Percentiles rank a stretch among this genome's conserved stretches.
Evolutionary conservation across 2,888 invertebrate genomes (phyloP).

Genomic region (Rhopalosiphum nymphaeae): DNA sequence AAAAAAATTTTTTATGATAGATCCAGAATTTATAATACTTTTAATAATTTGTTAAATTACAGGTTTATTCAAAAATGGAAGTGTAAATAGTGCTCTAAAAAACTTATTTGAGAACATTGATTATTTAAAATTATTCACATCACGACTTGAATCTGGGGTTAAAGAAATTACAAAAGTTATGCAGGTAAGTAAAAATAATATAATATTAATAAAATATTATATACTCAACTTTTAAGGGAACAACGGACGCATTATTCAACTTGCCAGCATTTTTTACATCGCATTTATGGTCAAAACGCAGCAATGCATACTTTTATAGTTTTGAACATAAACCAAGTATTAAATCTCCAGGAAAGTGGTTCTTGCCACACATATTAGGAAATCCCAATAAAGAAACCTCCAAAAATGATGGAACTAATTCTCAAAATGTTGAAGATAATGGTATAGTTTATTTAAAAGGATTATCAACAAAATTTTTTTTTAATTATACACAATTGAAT

Average conservation of each 20-base stretch:
- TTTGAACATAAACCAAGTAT: slow-evolving; percentile 80
- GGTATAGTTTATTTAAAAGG: slow-evolving; percentile 9
- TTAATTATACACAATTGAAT: background rate
- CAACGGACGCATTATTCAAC: slow-evolving; percentile 80
- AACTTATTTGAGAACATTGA: slow-evolving; percentile 67
- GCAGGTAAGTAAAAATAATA: slow-evolving; percentile 71
- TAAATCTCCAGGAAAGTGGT: slow-evolving; percentile 72
- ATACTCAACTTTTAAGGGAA: slow-evolving; percentile 70
- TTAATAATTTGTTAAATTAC: slow-evolving; percentile 3
- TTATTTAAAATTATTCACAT: slow-evolving; percentile 67
- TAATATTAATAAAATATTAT: slow-evolving; percentile 28
- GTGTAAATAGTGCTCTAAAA: slow-evolving; percentile 66
- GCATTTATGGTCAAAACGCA: slow-evolving; percentile 75
- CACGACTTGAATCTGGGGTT: slow-evolving; percentile 63
- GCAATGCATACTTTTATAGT: slow-evolving; percentile 79
- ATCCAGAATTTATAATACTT: background rate
- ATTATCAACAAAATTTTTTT: background rate
- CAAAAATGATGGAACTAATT: slow-evolving; percentile 24
- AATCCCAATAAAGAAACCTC: slow-evolving; percentile 30
- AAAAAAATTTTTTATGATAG: background rate
- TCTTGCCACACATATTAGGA: slow-evolving; percentile 47
- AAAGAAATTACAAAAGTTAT: slow-evolving; percentile 73
- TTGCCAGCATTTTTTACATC: slow-evolving; percentile 81
- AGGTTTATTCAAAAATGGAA: slow-evolving; percentile 68
- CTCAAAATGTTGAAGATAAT: slow-evolving; percentile 37